These are phyloP conservation scores for Dreissena rostriformis DNA, from an alignment of 1,140 invertebrate genomes.

Conservation along the genomic window DNA sequence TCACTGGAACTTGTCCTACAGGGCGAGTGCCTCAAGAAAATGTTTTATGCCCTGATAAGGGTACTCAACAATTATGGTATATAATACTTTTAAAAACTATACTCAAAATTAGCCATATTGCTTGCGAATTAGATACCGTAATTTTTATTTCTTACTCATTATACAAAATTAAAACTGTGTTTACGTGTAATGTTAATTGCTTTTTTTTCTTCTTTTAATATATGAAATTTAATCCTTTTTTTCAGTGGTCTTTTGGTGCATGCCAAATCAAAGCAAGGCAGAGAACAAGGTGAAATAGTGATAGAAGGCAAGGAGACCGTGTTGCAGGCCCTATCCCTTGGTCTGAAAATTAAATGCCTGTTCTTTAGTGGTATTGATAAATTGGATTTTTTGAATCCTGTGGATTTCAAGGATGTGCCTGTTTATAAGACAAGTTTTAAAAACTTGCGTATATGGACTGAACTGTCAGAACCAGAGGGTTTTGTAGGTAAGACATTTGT, in stretches of 20 bases:
- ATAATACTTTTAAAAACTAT: too few species aligned
- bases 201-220: too few species aligned
- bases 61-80: too few species aligned
- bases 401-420: not conserved
- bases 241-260: not conserved
- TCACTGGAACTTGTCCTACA: too few species aligned
- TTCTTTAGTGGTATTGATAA: not conserved
- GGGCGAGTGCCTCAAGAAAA: too few species aligned
- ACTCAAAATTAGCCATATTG: too few species aligned
- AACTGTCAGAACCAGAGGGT: not conserved
- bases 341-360: not conserved
- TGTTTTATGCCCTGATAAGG: too few species aligned
- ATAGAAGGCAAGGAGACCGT: not conserved
- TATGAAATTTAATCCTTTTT: not conserved
- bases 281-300: not conserved
- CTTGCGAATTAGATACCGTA: too few species aligned
- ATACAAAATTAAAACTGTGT: too few species aligned
- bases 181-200: too few species aligned
- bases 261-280: not conserved
- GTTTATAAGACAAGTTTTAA: slow-evolving; percentile 1
- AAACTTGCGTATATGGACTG: not conserved
- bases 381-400: not conserved
- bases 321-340: not conserved
- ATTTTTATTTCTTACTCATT: too few species aligned
- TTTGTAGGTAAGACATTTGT: not conserved